Percentiles rank a stretch among this genome's conserved stretches.
These are phyloP conservation scores for Damaliscus lunatus DNA, from an alignment of 2,113 vertebrate genomes.

Conservation along the genomic window DNA sequence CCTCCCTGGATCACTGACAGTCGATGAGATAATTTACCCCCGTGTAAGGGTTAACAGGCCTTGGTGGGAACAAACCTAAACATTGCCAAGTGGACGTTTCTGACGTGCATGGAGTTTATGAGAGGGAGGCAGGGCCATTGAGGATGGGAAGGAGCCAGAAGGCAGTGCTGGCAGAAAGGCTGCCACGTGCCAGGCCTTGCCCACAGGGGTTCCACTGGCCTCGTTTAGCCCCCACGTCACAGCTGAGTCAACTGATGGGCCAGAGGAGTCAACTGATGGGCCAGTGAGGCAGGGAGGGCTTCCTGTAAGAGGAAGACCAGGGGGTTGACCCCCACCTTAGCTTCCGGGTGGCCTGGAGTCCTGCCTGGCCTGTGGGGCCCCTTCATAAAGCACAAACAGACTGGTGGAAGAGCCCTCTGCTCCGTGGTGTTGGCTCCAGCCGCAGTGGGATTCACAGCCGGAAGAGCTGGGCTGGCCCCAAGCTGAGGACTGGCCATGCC, in stretches of 20 bases:
- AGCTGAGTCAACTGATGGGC: too few species aligned
- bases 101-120: rapidly evolving
- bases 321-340: neutral
- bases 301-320: neutral
- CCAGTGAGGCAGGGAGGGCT: neutral
- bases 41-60: rapidly evolving
- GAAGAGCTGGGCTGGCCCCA: neutral
- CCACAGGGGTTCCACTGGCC: rapidly evolving
- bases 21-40: rapidly evolving
- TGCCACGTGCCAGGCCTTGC: neutral
- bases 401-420: neutral
- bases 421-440: rapidly evolving
- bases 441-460: neutral
- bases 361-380: neutral
- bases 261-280: too few species aligned
- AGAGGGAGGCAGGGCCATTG: rapidly evolving
- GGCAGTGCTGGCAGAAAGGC: neutral
- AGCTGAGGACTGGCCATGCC: neutral
- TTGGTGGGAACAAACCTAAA: rapidly evolving
- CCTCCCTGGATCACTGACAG: rapidly evolving
- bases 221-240: rapidly evolving
- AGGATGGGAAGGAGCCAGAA: neutral
- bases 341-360: neutral
- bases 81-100: rapidly evolving
- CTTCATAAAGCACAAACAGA: rapidly evolving